Conservation (phyloP, 2,113 vertebrate genomes). For the Aplodontia rufa region DNA sequence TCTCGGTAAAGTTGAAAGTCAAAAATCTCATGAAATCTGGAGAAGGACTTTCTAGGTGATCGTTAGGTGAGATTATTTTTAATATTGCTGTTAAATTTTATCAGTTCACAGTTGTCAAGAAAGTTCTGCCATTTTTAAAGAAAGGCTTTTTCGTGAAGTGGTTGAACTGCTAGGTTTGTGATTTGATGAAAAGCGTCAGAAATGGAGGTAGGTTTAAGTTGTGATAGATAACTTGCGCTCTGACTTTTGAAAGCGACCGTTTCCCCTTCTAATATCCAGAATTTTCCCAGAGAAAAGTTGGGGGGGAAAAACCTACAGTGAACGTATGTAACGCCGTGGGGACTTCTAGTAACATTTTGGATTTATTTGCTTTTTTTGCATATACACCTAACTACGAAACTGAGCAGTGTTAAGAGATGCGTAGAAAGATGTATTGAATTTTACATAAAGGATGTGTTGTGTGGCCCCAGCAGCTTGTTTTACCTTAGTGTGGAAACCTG, state of each 20-base stretch:
- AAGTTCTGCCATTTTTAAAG: not conserved
- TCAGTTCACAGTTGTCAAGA: not conserved
- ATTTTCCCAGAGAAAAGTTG: not conserved
- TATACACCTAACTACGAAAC: not conserved
- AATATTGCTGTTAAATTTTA: not conserved
- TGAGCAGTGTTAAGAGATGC: not conserved
- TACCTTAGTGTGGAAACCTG: not conserved
- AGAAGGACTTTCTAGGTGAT: not conserved
- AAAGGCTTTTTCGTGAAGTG: not conserved
- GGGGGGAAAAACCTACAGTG: not conserved
- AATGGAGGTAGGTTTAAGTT: not conserved
- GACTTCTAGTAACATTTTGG: not conserved
- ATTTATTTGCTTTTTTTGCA: not conserved
- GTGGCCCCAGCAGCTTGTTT: constrained; percentile 5
- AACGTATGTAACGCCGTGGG: not conserved
- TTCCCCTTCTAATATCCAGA: not conserved
- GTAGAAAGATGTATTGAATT: not conserved
- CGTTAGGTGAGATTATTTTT: not conserved
- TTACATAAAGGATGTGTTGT: not conserved
- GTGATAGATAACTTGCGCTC: not conserved
- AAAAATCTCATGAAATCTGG: not conserved
- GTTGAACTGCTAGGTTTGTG: not conserved
- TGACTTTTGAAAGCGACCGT: not conserved
- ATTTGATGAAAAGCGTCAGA: not conserved
- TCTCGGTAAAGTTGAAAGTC: not conserved